Percentiles rank a stretch among this genome's conserved stretches.
Evolutionary conservation across 2,888 invertebrate species (phyloP).

Genomic region (Neoitamus cyanurus): DNA sequence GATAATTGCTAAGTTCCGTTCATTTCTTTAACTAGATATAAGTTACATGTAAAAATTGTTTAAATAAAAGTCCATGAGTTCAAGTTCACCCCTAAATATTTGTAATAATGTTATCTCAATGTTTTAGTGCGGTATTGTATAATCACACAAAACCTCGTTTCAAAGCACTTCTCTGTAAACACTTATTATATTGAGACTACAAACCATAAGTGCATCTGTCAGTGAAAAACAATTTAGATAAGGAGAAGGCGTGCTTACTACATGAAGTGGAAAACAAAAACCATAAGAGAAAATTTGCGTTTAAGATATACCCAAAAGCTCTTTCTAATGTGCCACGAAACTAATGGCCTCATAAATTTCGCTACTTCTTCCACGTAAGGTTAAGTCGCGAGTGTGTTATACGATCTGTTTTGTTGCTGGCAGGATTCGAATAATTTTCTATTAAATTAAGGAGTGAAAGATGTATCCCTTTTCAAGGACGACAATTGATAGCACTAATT

Average conservation of each 20-base stretch:
- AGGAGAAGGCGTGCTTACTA: not conserved
- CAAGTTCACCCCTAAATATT: too few species aligned
- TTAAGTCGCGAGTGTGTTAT: not conserved
- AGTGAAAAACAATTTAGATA: not conserved
- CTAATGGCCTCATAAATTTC: not conserved
- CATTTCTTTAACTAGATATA: too few species aligned
- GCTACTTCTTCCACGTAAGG: not conserved
- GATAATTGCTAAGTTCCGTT: too few species aligned
- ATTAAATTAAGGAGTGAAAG: not conserved
- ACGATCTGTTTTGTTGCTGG: not conserved
- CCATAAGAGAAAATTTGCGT: not conserved
- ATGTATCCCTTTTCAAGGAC: not conserved
- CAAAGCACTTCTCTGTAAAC: too few species aligned
- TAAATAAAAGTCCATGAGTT: too few species aligned
- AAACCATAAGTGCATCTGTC: not conserved
- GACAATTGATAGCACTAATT: not conserved
- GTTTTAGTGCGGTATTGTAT: too few species aligned
- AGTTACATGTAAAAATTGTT: too few species aligned
- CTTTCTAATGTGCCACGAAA: not conserved
- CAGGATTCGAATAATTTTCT: not conserved
- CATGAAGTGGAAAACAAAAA: not conserved
- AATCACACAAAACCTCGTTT: too few species aligned
- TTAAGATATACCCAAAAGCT: not conserved
- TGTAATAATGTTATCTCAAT: too few species aligned
- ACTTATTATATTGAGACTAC: not conserved